These are phyloP conservation scores for Camponotus floridanus DNA, from an alignment of 1,140 invertebrate species.

Conservation along the genomic window DNA sequence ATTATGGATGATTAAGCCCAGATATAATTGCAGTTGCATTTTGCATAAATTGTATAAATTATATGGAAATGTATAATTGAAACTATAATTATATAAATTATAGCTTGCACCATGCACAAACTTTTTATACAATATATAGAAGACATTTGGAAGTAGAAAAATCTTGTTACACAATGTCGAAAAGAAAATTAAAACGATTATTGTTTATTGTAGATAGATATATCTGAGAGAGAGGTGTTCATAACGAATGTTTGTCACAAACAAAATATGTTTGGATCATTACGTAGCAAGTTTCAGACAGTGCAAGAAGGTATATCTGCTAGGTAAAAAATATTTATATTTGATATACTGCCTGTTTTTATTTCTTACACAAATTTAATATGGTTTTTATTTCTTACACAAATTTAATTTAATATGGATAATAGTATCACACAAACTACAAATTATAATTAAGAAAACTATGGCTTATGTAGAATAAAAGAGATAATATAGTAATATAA, in stretches of 20 bases:
- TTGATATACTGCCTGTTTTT: background rate
- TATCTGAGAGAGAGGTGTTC: background rate
- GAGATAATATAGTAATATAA: background rate
- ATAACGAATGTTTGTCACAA: background rate
- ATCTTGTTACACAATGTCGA: background rate
- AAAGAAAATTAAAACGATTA: background rate
- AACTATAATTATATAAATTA: background rate
- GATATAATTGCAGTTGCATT: background rate
- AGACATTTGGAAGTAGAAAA: background rate
- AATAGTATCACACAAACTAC: background rate
- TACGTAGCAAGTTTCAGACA: constrained; percentile 85
- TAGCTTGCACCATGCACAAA: background rate
- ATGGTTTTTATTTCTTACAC: background rate
- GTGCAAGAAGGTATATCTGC: constrained; percentile 86
- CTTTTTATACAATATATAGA: background rate
- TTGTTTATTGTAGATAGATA: background rate
- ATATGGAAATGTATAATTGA: background rate
- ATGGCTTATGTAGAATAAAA: background rate
- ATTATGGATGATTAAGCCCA: background rate
- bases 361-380: background rate
- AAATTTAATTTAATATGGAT: background rate
- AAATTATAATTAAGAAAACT: background rate
- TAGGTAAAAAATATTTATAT: constrained; percentile 80
- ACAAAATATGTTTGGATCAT: constrained; percentile 84
- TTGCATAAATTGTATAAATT: background rate